A percentile compares a stretch with the other conserved stretches of the same genome.
These are phyloP conservation scores for Sprattus sprattus DNA, from an alignment of 2,113 vertebrate species.

Conservation along the genomic window DNA sequence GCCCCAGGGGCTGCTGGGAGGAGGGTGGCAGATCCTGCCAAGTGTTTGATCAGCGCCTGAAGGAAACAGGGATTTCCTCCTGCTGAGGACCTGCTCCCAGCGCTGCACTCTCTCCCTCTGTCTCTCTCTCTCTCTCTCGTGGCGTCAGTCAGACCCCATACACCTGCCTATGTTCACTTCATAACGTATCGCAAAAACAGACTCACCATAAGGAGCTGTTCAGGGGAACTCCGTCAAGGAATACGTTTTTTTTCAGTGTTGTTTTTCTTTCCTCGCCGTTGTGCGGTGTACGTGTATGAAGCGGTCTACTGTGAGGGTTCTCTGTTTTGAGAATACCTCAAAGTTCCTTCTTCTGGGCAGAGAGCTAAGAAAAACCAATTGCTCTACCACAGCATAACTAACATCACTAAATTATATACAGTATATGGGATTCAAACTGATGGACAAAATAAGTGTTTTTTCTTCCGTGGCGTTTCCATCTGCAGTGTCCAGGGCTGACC, in stretches of 20 bases:
- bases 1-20: conserved; percentile 34
- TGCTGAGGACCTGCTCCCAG: conserved; percentile 34
- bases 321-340: conserved; percentile 3
- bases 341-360: not conserved
- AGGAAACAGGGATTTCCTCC: conserved; percentile 74
- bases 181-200: conserved; percentile 11
- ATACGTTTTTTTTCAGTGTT: not conserved
- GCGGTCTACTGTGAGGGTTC: not conserved
- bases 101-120: conserved; percentile 6
- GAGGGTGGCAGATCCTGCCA: conserved; percentile 43
- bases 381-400: not conserved
- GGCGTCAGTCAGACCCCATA: conserved; percentile 1
- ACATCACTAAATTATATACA: not conserved
- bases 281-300: not conserved
- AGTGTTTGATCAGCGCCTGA: conserved; percentile 66
- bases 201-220: not conserved
- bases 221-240: not conserved
- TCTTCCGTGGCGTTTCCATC: not conserved
- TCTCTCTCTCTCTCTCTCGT: not conserved
- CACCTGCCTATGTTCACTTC: not conserved
- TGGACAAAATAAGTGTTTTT: conserved; percentile 11
- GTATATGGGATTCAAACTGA: not conserved
- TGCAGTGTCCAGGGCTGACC: not conserved
- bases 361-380: not conserved
- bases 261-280: conserved; percentile 9